A percentile compares a stretch with the other conserved stretches of the same genome.
Conservation (phyloP, 2,797 vertebrate species). For the Melanotaenia trifasciata region DNA sequence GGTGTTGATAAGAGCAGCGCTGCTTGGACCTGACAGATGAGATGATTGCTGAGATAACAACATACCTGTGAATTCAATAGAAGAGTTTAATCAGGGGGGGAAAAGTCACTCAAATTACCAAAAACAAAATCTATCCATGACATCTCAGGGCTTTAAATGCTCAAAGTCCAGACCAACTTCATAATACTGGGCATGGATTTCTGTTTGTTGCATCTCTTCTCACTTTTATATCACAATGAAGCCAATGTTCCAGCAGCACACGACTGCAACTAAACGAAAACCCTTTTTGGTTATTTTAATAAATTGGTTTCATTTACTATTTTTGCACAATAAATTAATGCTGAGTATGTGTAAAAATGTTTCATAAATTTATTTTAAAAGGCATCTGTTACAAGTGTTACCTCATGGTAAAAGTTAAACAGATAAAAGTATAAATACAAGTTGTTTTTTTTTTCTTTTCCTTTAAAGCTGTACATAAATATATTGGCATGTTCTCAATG, state of each 20-base stretch:
- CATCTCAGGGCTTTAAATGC: not conserved
- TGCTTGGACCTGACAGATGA: not conserved
- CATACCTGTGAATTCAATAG: not conserved
- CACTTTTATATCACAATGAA: not conserved
- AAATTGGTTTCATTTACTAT: not conserved
- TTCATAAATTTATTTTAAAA: not conserved
- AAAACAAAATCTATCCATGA: not conserved
- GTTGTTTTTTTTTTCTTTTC: not conserved
- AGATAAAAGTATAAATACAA: too few species aligned
- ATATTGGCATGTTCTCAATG: slow-evolving; percentile 5
- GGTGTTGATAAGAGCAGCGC: not conserved
- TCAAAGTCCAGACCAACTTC: not conserved
- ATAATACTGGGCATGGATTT: not conserved
- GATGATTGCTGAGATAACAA: not conserved
- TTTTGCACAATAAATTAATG: not conserved
- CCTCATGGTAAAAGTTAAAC: not conserved
- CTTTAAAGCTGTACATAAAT: not conserved
- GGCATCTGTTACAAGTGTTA: not conserved
- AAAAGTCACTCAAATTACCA: too few species aligned
- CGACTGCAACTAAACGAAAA: not conserved
- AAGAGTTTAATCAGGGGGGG: too few species aligned
- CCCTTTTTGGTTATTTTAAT: not conserved
- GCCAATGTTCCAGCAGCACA: not conserved
- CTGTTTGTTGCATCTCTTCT: not conserved
- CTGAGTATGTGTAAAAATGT: not conserved